A percentile compares a stretch with the other conserved stretches of the same genome.
Conservation (phyloP, 2,888 invertebrate species). For the Cerceris rybyensis region DNA sequence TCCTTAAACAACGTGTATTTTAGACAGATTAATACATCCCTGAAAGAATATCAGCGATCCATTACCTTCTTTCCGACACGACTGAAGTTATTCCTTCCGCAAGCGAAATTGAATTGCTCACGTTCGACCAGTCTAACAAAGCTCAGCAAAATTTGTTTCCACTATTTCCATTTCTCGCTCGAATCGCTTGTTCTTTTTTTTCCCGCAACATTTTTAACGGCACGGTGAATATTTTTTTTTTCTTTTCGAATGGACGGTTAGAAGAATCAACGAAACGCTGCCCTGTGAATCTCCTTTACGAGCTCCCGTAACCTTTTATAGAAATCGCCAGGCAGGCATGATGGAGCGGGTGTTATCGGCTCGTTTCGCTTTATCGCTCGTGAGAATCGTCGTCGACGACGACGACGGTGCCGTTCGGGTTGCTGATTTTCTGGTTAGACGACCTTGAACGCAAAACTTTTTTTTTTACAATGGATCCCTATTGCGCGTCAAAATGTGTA, state of each 20-base stretch:
- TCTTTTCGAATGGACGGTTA: neutral
- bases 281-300: conserved; percentile 41
- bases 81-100: too few species aligned
- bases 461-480: neutral
- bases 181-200: neutral
- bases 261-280: conserved; percentile 15
- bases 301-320: conserved; percentile 50
- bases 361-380: conserved; percentile 50
- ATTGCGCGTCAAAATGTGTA: too few species aligned
- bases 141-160: neutral
- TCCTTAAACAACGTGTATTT: too few species aligned
- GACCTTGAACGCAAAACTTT: conserved; percentile 5
- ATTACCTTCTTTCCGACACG: too few species aligned
- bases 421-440: conserved; percentile 27
- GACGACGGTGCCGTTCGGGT: conserved; percentile 2
- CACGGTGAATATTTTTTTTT: neutral
- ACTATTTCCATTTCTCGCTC: neutral
- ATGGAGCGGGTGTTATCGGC: conserved; percentile 43
- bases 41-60: too few species aligned
- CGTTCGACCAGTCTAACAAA: too few species aligned
- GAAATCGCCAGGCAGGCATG: conserved; percentile 32
- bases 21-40: too few species aligned
- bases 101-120: too few species aligned
- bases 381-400: conserved; percentile 24
- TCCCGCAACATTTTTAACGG: neutral